Conservation (phyloP, 2,113 vertebrate species). For the Oenanthe oenanthe region DNA sequence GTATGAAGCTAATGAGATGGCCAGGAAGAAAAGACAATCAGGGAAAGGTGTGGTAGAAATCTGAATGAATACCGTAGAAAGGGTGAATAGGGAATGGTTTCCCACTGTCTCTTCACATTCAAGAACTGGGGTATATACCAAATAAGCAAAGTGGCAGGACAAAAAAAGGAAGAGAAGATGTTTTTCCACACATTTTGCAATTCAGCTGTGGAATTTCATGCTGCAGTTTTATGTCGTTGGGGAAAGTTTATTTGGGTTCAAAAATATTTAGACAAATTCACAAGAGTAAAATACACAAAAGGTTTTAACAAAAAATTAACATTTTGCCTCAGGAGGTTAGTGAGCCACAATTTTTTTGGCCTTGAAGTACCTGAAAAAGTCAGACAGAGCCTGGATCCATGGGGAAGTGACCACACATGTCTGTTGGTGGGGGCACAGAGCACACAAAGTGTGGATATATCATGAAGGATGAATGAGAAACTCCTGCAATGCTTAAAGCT, state of each 20-base stretch:
- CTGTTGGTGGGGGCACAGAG: not conserved
- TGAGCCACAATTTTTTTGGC: not conserved
- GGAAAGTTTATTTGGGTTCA: not conserved
- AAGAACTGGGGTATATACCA: not conserved
- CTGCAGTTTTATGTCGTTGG: not conserved
- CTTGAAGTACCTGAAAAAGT: not conserved
- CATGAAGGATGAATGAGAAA: not conserved
- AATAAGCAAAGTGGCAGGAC: not conserved
- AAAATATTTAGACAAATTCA: not conserved
- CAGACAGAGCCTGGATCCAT: not conserved
- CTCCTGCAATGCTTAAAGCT: not conserved
- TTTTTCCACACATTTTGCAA: not conserved
- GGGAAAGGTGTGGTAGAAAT: not conserved
- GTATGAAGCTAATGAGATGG: not conserved
- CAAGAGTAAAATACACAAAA: not conserved
- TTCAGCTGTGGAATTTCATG: not conserved
- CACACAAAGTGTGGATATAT: not conserved
- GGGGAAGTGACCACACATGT: fast-evolving
- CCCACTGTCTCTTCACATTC: not conserved
- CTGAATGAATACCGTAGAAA: not conserved
- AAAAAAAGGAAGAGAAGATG: not conserved
- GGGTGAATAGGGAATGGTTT: not conserved
- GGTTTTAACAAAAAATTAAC: not conserved
- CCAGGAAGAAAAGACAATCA: not conserved
- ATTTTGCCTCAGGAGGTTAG: not conserved